These are phyloP conservation scores for Drosophila sturtevanti DNA, from an alignment of 1,140 invertebrate genomes.

Conservation along the genomic window DNA sequence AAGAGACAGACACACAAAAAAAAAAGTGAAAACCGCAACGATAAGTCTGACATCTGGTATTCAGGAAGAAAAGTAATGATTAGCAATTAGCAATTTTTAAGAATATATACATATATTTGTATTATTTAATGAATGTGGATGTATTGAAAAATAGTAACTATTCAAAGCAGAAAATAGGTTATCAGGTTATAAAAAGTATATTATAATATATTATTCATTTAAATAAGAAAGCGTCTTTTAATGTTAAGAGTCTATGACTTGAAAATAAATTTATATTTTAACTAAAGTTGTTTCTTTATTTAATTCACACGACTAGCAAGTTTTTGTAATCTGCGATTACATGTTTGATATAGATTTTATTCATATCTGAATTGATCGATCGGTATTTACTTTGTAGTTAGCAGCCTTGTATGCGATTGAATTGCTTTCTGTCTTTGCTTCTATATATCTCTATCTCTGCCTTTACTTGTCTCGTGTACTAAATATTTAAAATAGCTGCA, in stretches of 20 bases:
- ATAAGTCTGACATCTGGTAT: background rate
- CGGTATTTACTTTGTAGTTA: slow-evolving; percentile 68
- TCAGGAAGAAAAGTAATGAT: background rate
- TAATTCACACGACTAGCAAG: background rate
- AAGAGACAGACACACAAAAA: no score
- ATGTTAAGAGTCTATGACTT: no score
- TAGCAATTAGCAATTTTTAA: no score
- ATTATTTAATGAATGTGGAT: no score
- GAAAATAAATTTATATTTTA: background rate
- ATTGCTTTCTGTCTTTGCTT: slow-evolving; percentile 3
- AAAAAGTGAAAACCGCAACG: background rate
- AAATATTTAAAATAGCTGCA: slow-evolving; percentile 79
- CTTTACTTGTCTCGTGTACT: slow-evolving; percentile 70
- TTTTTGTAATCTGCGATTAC: background rate
- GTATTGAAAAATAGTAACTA: no score
- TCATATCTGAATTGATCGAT: slow-evolving; percentile 38
- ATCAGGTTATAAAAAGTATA: no score
- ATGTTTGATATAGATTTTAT: slow-evolving; percentile 45
- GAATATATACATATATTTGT: no score
- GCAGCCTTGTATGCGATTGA: slow-evolving; percentile 61
- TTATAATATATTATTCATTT: no score
- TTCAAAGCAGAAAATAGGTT: no score
- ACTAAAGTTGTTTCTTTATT: background rate
- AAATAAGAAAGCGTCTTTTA: no score
- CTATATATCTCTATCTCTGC: slow-evolving; percentile 37